Percentiles rank a stretch among this genome's conserved stretches.
These are phyloP conservation scores for Acrocephalus scirpaceus DNA, from an alignment of 2,797 vertebrate species.

Conservation along the genomic window DNA sequence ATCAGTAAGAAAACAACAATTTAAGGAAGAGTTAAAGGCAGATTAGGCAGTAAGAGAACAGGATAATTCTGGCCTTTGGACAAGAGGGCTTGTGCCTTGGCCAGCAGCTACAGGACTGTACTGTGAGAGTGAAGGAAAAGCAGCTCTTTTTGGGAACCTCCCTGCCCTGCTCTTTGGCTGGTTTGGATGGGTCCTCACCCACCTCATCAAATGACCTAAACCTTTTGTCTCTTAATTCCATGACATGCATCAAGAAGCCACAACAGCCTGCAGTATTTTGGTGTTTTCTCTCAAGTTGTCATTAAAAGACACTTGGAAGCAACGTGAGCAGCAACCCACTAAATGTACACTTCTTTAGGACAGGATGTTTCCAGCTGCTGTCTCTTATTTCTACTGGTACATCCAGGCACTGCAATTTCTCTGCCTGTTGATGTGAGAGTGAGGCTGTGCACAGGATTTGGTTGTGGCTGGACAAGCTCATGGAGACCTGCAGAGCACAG, in stretches of 20 bases:
- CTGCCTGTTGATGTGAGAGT: background rate
- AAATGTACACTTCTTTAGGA: background rate
- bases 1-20: background rate
- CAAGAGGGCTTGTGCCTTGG: background rate
- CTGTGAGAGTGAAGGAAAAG: background rate
- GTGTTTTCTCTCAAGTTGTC: background rate
- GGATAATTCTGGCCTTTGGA: background rate
- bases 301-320: background rate
- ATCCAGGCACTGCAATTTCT: background rate
- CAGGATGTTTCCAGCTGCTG: background rate
- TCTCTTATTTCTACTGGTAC: background rate
- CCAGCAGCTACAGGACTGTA: background rate
- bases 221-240: background rate
- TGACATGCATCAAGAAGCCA: background rate
- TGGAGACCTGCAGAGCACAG: background rate
- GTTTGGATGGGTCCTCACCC: background rate
- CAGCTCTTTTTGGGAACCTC: background rate
- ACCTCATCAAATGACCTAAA: background rate
- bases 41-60: background rate
- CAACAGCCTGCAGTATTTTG: background rate
- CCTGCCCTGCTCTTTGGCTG: background rate
- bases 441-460: background rate
- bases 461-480: background rate
- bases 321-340: background rate
- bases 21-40: background rate